These are phyloP conservation scores for Drosophila jambulina DNA, from an alignment of 1,140 invertebrate genomes.

Conservation along the genomic window DNA sequence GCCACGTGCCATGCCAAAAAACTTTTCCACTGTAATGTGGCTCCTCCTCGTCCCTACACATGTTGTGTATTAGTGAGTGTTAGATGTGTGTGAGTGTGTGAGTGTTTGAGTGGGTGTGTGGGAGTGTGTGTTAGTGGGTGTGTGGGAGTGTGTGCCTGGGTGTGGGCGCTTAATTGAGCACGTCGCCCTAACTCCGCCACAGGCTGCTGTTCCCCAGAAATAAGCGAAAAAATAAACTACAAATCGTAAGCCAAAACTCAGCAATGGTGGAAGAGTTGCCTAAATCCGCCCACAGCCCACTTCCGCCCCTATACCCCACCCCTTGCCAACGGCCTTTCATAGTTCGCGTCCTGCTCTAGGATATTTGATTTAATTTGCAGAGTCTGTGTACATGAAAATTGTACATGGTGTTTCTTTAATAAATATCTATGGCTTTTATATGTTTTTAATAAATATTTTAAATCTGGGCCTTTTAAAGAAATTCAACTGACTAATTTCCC, in stretches of 20 bases:
- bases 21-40: conserved; percentile 53
- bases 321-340: not conserved
- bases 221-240: conserved; percentile 24
- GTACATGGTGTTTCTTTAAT: too few relatives aligned
- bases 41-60: conserved; percentile 7
- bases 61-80: conserved; percentile 13
- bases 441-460: too few relatives aligned
- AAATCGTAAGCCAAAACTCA: conserved; percentile 54
- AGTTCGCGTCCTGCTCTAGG: conserved; percentile 4
- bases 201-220: conserved; percentile 47
- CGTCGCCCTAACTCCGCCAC: conserved; percentile 57
- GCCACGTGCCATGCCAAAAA: conserved; percentile 68
- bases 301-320: not conserved
- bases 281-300: not conserved
- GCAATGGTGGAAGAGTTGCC: conserved; percentile 10
- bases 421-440: too few relatives aligned
- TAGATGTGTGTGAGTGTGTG: conserved; percentile 1
- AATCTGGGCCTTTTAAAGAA: too few relatives aligned
- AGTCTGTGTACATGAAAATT: not conserved
- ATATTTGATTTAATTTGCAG: conserved; percentile 33
- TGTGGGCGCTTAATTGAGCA: conserved; percentile 74
- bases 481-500: too few relatives aligned
- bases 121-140: not conserved
- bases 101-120: not conserved
- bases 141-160: conserved; percentile 1